Conservation (phyloP, 2,113 vertebrate species). For the Pomatostomus ruficeps region DNA sequence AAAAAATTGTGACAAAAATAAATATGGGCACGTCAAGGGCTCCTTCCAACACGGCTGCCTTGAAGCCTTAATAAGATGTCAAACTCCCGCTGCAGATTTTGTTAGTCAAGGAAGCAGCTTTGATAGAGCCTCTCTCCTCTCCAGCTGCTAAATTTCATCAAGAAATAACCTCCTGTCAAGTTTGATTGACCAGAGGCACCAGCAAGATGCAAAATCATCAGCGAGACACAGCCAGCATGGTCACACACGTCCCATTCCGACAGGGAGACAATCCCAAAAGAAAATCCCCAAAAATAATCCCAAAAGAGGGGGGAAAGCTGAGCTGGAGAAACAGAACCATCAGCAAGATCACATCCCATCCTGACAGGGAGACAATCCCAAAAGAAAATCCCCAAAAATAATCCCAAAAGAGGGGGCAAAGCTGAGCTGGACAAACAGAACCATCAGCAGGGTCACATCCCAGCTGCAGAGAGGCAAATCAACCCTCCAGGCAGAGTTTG, state of each 20-base stretch:
- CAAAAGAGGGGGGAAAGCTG: neutral
- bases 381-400: no score
- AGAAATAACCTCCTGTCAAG: slow-evolving; percentile 10
- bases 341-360: neutral
- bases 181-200: neutral
- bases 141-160: neutral
- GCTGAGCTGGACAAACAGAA: neutral
- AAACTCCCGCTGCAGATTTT: neutral
- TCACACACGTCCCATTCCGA: neutral
- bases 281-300: no score
- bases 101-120: neutral
- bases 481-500: neutral
- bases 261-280: neutral
- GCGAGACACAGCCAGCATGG: neutral
- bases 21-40: neutral
- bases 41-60: neutral
- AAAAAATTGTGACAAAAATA: neutral
- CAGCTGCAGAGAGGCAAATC: neutral
- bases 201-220: neutral
- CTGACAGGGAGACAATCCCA: neutral
- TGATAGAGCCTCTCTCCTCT: neutral
- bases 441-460: neutral
- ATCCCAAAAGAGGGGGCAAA: neutral
- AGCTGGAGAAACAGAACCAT: neutral
- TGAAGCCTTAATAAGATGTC: neutral